Evolutionary conservation across 2,797 vertebrate genomes (phyloP), one percentile per base, ranked within the genome.

Genomic region (Rousettus madagascariensis): DNA sequence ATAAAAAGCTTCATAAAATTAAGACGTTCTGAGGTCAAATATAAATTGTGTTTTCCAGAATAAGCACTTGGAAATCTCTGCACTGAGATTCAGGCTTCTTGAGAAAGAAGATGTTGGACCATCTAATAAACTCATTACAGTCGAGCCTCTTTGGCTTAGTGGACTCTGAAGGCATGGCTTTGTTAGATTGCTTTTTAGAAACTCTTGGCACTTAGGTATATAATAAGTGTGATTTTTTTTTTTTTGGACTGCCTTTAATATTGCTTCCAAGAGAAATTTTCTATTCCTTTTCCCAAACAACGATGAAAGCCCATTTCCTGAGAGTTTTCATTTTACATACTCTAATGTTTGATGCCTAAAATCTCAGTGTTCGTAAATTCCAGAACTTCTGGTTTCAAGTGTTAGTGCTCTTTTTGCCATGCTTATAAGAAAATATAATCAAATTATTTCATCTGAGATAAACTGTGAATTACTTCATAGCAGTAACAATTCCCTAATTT

Each of bases 21-120:
- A 95, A 94, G 94, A 77, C 33, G 65, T 51, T 71, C 65, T 30
- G 59, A 94, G 53, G 79, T 96, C 69, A 96, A 71, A 65, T 49
- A 84, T 90, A 90, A 63, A 77, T 26, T 80, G 86, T 66, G 28
- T 90, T 84, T 71, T 87, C 17, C 17, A 82, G 71, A 75, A 63
- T 38, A 96, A 75, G 65, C 8, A 46, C 49, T 19, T 72, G 57
- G 75, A 77, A 86, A 86, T 61, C 77, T 61, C 82, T 78, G 46
- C 12, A 36, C 36, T 85, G 82, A 78, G 86, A 46, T 53, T 49
- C 11, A 12, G 41, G 22, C 49, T 33, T 86, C 83, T 53, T 86
- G 55, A 80, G 43, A 69, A 86, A 65, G 78, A 38, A 26, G 38
- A 17, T 83, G 26, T 26, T 36, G 38, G 33, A 22, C 10, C 28